Conservation (phyloP, 2,113 vertebrate species). For the Phylloscopus whistleri region DNA sequence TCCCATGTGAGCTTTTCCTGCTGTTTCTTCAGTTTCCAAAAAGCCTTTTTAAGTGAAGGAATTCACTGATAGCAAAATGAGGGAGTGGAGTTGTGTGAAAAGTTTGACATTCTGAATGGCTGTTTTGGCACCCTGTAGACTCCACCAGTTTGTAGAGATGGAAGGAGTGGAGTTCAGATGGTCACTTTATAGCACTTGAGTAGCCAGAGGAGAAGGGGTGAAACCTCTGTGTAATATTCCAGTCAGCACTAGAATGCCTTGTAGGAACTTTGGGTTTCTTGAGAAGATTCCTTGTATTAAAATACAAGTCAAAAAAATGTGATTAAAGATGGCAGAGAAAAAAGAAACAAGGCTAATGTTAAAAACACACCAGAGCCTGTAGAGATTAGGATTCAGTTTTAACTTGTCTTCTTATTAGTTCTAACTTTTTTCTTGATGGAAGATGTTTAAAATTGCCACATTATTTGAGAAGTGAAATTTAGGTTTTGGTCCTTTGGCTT, state of each 20-base stretch:
- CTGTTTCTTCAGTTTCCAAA: not conserved
- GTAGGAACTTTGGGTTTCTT: not conserved
- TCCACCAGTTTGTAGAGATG: not conserved
- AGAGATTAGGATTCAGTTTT: not conserved
- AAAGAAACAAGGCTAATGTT: not conserved
- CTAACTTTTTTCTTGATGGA: not conserved
- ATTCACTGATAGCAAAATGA: not conserved
- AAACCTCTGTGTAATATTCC: not conserved
- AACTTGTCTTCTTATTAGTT: not conserved
- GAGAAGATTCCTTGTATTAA: not conserved
- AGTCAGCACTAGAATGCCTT: not conserved
- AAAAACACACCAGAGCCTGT: not conserved
- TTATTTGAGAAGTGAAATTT: not conserved
- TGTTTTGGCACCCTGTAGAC: not conserved
- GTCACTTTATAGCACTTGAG: fast-evolving
- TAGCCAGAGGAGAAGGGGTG: not conserved
- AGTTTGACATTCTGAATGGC: not conserved
- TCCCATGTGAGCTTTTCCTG: not conserved
- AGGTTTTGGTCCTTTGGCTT: not conserved
- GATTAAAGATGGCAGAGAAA: not conserved
- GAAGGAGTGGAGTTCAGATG: not conserved
- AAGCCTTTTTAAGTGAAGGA: not conserved
- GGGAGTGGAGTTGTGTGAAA: not conserved
- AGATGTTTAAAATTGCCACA: not conserved
- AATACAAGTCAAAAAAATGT: not conserved